phyloP scores from a whole-genome alignment of 2,888 invertebrate genomes.

The Eledona agricola region DNA sequence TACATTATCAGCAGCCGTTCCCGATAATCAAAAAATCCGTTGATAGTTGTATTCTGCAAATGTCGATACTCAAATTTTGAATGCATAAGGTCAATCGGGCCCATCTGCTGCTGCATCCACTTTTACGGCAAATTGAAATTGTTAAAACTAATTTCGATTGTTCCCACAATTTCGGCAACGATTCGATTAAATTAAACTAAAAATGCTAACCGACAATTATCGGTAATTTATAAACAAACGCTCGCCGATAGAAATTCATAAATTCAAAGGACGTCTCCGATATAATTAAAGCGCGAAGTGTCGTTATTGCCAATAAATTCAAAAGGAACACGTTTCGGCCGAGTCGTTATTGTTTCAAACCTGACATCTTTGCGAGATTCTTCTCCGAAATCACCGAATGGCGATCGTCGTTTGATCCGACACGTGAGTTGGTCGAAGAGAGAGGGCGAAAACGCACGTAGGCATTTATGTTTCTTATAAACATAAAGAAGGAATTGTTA shows the following conservation, averaged over 20 bases:
- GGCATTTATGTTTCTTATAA: constrained; percentile 30
- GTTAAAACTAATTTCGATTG: no score
- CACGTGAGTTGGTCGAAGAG: neutral
- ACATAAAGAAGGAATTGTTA: constrained; percentile 31
- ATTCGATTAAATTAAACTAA: constrained; percentile 32
- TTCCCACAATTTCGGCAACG: constrained; percentile 25
- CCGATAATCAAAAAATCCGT: no score
- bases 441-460: constrained; percentile 26
- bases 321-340: constrained; percentile 23
- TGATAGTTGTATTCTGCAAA: no score
- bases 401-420: constrained; percentile 14
- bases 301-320: constrained; percentile 35
- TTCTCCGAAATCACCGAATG: constrained; percentile 16
- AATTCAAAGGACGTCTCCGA: constrained; percentile 30
- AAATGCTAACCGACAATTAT: constrained; percentile 33
- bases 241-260: constrained; percentile 26
- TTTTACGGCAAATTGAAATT: no score
- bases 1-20: no score
- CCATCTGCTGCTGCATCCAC: no score
- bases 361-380: constrained; percentile 28
- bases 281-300: constrained; percentile 26
- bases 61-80: no score
- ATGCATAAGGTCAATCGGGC: no score
- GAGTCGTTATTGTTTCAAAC: constrained; percentile 33
- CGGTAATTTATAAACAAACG: constrained; percentile 33